phyloP scores from a whole-genome alignment of 2,797 vertebrate species.

The Centroberyx gerrardi region DNA sequence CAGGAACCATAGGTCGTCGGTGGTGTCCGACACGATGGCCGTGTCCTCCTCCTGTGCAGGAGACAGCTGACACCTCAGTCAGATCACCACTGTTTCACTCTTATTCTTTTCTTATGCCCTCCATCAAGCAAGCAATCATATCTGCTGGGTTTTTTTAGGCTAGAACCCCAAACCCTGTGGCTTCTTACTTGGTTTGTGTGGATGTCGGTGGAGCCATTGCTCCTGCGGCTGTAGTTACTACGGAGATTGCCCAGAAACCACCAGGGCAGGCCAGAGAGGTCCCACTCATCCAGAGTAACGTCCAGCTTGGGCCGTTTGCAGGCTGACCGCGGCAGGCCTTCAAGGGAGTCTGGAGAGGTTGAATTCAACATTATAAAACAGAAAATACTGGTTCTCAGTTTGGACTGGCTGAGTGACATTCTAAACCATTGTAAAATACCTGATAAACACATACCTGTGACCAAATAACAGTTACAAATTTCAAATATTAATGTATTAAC shows the following conservation, averaged over 20 bases:
- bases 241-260: constrained; percentile 98
- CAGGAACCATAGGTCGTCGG: constrained; percentile 96
- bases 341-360: constrained; percentile 81
- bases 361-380: neutral
- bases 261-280: constrained; percentile 96
- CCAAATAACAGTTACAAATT: no score
- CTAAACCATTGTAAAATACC: no score
- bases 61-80: constrained; percentile 84
- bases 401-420: no score
- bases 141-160: neutral
- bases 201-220: constrained; percentile 98
- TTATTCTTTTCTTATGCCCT: neutral
- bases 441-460: no score
- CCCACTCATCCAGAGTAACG: constrained; percentile 95
- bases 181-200: constrained; percentile 96
- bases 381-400: neutral
- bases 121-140: neutral
- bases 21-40: constrained; percentile 96
- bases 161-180: neutral
- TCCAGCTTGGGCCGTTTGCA: constrained; percentile 93
- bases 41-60: constrained; percentile 94
- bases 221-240: constrained; percentile 92
- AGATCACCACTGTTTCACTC: constrained; percentile 71
- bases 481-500: no score
- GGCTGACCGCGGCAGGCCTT: constrained; percentile 88